Conservation (phyloP, 2,797 vertebrate genomes). For the Cryptoprocta ferox region DNA sequence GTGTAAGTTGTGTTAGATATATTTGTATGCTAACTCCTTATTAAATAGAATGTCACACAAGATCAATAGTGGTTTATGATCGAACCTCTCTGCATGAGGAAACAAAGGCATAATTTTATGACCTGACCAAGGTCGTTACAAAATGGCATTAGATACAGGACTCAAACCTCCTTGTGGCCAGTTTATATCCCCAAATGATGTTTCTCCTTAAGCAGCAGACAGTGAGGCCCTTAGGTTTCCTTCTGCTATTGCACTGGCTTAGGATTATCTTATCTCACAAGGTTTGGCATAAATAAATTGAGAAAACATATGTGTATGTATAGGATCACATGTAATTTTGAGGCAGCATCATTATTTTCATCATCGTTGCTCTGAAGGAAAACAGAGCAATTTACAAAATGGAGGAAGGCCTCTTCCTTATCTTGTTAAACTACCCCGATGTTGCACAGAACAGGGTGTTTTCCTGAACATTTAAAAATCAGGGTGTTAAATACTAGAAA, state of each 20-base stretch:
- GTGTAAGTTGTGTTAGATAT: background rate
- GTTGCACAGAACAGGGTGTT: background rate
- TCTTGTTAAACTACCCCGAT: background rate
- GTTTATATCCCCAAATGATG: background rate
- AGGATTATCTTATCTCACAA: background rate
- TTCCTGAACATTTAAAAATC: background rate
- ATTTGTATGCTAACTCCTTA: background rate
- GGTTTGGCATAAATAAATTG: background rate
- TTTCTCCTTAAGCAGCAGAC: background rate
- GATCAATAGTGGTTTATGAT: background rate
- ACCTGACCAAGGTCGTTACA: background rate
- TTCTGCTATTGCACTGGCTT: background rate
- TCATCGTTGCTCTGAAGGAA: background rate
- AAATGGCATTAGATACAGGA: background rate
- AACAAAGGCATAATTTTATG: background rate
- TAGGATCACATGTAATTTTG: background rate
- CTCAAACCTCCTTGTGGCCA: background rate
- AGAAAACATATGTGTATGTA: background rate
- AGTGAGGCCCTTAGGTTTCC: background rate
- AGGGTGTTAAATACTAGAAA: background rate
- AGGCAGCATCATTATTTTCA: background rate
- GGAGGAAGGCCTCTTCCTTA: background rate
- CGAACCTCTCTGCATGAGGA: background rate
- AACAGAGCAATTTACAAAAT: background rate
- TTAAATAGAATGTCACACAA: background rate